Conservation (phyloP, 1,140 invertebrate genomes). For the Zaprionus camerounensis region DNA sequence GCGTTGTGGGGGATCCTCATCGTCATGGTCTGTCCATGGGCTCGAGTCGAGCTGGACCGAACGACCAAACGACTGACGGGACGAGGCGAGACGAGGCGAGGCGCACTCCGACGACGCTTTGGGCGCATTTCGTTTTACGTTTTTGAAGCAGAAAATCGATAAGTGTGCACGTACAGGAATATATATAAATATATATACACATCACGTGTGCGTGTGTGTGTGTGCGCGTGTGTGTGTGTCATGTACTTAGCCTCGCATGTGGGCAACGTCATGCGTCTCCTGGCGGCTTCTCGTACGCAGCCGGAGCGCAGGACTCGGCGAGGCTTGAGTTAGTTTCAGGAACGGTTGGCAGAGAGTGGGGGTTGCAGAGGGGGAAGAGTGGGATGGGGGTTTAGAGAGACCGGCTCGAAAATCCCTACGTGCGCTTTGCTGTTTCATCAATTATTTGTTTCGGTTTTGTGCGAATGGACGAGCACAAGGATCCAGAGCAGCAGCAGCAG, state of each 20-base stretch:
- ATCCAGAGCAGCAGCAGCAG: slow-evolving; percentile 15
- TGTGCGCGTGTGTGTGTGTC: slow-evolving; percentile 31
- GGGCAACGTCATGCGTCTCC: slow-evolving; percentile 52
- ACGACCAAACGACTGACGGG: neutral
- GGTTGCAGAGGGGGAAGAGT: no score
- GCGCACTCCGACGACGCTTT: slow-evolving; percentile 31
- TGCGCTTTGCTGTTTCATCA: slow-evolving; percentile 63
- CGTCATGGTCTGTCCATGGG: slow-evolving; percentile 8
- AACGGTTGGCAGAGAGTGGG: neutral
- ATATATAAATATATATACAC: slow-evolving; percentile 31
- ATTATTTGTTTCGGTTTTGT: slow-evolving; percentile 63
- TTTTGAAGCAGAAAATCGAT: slow-evolving; percentile 54
- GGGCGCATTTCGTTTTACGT: slow-evolving; percentile 43
- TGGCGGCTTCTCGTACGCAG: slow-evolving; percentile 35
- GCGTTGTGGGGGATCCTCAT: slow-evolving; percentile 7
- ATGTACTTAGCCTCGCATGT: slow-evolving; percentile 51
- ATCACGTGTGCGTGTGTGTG: slow-evolving; percentile 1
- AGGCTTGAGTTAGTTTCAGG: neutral
- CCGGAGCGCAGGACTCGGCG: slow-evolving; percentile 23
- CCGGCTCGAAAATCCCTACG: slow-evolving; percentile 56
- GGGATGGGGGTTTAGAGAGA: neutral
- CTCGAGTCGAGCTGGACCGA: slow-evolving; percentile 24
- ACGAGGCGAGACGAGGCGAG: neutral
- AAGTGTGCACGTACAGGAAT: slow-evolving; percentile 45
- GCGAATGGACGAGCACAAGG: slow-evolving; percentile 51